phyloP scores from a whole-genome alignment of 2,888 invertebrate species.

The Eupithecia exiguata region DNA sequence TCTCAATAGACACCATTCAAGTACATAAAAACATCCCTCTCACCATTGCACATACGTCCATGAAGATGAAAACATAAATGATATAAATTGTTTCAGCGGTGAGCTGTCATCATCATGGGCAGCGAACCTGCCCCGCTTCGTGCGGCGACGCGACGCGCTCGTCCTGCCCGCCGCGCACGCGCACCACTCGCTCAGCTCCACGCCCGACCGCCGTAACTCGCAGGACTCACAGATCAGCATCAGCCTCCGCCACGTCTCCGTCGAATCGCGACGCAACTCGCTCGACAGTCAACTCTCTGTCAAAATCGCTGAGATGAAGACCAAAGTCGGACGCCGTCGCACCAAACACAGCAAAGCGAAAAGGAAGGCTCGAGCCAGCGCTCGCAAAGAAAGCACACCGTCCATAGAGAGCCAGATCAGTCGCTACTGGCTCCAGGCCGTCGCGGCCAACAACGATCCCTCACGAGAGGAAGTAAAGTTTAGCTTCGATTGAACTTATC shows the following conservation, averaged over 20 bases:
- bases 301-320: conserved; percentile 92
- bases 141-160: conserved; percentile 92
- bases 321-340: conserved; percentile 85
- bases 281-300: conserved; percentile 94
- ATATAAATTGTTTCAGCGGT: conserved; percentile 77
- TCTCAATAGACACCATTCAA: not conserved
- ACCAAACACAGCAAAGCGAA: conserved; percentile 75
- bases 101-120: conserved; percentile 97
- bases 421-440: conserved; percentile 86
- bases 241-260: conserved; percentile 91
- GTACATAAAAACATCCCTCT: not conserved
- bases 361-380: conserved; percentile 70
- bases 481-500: conserved; percentile 69
- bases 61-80: not conserved
- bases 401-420: conserved; percentile 92
- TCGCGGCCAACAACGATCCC: conserved; percentile 83
- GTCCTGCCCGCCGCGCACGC: conserved; percentile 80
- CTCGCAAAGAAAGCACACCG: conserved; percentile 88
- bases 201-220: conserved; percentile 85
- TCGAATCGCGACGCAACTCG: conserved; percentile 93
- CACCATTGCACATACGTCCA: not conserved
- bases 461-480: conserved; percentile 81
- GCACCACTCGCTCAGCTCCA: conserved; percentile 80
- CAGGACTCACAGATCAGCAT: conserved; percentile 89
- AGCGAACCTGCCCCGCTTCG: conserved; percentile 93